Conservation (phyloP, 1,140 invertebrate genomes). For the Globodera rostochiensis region DNA sequence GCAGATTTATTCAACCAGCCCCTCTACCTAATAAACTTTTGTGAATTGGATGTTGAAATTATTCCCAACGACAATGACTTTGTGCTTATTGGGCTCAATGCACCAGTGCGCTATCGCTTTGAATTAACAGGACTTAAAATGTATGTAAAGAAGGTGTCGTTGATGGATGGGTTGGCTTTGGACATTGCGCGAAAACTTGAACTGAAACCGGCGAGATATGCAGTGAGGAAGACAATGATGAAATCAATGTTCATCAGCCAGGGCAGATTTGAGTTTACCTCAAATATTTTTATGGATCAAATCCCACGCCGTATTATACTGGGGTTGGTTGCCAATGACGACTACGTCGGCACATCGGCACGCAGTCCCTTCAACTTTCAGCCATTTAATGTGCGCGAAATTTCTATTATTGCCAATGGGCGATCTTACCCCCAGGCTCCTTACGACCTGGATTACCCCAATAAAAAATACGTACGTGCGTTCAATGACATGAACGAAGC, state of each 20-base stretch:
- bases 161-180: slow-evolving; percentile 24
- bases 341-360: not conserved
- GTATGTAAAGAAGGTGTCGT: not conserved
- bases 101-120: not conserved
- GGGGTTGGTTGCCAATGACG: slow-evolving; percentile 6
- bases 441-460: slow-evolving; percentile 28
- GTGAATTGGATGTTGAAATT: not conserved
- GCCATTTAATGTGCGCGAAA: slow-evolving; percentile 30
- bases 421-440: slow-evolving; percentile 3
- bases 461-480: slow-evolving; percentile 15
- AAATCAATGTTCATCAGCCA: slow-evolving; percentile 26
- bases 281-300: slow-evolving; percentile 31
- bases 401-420: slow-evolving; percentile 6
- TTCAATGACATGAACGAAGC: slow-evolving; percentile 31
- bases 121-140: not conserved
- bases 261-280: slow-evolving; percentile 4
- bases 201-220: slow-evolving; percentile 8
- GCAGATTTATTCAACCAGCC: no score
- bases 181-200: slow-evolving; percentile 26
- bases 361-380: slow-evolving; percentile 32
- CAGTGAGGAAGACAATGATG: slow-evolving; percentile 23
- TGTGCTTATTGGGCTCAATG: not conserved
- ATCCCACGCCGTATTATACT: slow-evolving; percentile 18
- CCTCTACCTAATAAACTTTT: no score
- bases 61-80: slow-evolving; percentile 5